These are phyloP conservation scores for Brenthis daphne DNA, from an alignment of 2,888 invertebrate genomes.

Conservation along the genomic window DNA sequence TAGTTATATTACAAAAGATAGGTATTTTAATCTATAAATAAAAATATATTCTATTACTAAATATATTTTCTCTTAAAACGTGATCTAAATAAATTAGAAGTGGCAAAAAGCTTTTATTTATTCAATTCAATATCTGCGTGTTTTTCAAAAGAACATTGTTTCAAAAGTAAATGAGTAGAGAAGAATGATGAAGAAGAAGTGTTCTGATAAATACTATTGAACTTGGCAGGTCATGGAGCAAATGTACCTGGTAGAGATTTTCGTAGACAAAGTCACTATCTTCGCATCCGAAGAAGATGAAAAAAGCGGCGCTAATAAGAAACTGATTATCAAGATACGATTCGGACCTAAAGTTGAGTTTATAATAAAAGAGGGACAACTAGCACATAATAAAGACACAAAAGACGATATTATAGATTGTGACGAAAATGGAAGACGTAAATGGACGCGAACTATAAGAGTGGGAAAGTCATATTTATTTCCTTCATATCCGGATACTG, in stretches of 20 bases:
- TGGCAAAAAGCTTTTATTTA: too few relatives aligned
- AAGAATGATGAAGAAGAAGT: constrained; percentile 22
- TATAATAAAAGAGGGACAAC: constrained; percentile 73
- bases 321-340: constrained; percentile 69
- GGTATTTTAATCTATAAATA: too few relatives aligned
- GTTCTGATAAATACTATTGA: constrained; percentile 67
- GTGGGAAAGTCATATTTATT: constrained; percentile 81
- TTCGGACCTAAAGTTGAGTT: constrained; percentile 77
- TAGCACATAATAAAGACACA: constrained; percentile 55
- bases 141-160: background rate
- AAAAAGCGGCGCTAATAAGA: constrained; percentile 63
- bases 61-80: too few relatives aligned
- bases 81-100: too few relatives aligned
- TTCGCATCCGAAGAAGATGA: constrained; percentile 56
- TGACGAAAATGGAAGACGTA: constrained; percentile 59
- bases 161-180: background rate
- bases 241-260: constrained; percentile 81
- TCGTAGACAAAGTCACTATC: constrained; percentile 78
- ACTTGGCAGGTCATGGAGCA: constrained; percentile 80
- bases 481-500: constrained; percentile 70
- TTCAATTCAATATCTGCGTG: background rate
- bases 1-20: too few relatives aligned
- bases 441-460: constrained; percentile 69
- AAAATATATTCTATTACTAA: too few relatives aligned
- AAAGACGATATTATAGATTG: constrained; percentile 62